Conservation (phyloP, 2,113 vertebrate species). For the Phocoena sinus region DNA sequence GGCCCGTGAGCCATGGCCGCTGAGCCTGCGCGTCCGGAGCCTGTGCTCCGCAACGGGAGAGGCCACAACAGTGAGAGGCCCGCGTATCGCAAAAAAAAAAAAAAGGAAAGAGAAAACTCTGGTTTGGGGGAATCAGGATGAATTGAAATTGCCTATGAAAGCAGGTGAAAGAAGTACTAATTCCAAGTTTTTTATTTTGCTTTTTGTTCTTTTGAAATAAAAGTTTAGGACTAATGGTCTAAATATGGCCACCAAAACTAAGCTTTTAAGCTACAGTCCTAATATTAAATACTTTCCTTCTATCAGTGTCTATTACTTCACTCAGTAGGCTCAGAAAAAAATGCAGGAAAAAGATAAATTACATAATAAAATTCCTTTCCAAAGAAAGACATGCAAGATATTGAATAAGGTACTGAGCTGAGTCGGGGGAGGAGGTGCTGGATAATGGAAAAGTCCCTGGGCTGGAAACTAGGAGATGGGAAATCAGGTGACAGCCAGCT, state of each 20-base stretch:
- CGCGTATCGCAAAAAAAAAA: not conserved
- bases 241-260: not conserved
- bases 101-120: not conserved
- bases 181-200: not conserved
- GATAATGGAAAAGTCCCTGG: not conserved
- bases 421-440: not conserved
- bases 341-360: not conserved
- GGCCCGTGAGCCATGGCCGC: too few species aligned
- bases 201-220: slow-evolving; percentile 3
- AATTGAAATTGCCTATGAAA: not conserved
- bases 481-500: not conserved
- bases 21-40: too few species aligned
- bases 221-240: not conserved
- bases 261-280: not conserved
- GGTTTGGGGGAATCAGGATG: not conserved
- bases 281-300: not conserved
- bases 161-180: not conserved
- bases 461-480: not conserved
- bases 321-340: not conserved
- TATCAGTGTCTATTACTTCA: not conserved
- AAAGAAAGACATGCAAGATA: not conserved
- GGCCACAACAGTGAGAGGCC: too few species aligned
- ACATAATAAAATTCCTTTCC: not conserved
- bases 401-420: not conserved
- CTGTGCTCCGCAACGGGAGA: too few species aligned